Conservation (phyloP, 1,140 invertebrate species). For the Euwallacea fornicatus region DNA sequence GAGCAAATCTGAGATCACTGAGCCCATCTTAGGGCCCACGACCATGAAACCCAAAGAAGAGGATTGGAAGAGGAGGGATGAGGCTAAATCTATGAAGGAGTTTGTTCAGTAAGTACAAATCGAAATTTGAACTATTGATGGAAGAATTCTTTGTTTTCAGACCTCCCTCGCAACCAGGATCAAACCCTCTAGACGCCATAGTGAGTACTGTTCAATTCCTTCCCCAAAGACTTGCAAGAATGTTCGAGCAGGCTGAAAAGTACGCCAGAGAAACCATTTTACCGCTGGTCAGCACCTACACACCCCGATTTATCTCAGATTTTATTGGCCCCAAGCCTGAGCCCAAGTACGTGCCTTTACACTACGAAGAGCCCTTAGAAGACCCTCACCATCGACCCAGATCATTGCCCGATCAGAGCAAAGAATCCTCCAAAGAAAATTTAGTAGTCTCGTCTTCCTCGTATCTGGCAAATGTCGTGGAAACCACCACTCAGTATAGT, state of each 20-base stretch:
- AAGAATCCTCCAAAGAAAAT: background rate
- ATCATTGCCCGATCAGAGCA: background rate
- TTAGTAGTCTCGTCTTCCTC: background rate
- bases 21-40: slow-evolving; percentile 68
- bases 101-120: slow-evolving; percentile 9
- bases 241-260: slow-evolving; percentile 77
- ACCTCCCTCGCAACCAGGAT: background rate
- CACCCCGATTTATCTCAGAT: slow-evolving; percentile 61
- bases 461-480: background rate
- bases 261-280: slow-evolving; percentile 75
- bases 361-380: slow-evolving; percentile 41
- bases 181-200: slow-evolving; percentile 54
- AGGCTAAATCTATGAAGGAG: slow-evolving; percentile 34
- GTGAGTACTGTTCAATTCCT: slow-evolving; percentile 72
- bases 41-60: slow-evolving; percentile 49
- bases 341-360: slow-evolving; percentile 49
- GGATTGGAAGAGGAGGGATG: slow-evolving; percentile 48
- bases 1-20: slow-evolving; percentile 66
- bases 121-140: background rate
- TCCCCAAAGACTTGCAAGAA: slow-evolving; percentile 71
- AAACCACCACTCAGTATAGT: slow-evolving; percentile 42
- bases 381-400: background rate
- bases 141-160: slow-evolving; percentile 7
- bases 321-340: slow-evolving; percentile 46
- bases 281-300: slow-evolving; percentile 74